These are phyloP conservation scores for Syritta pipiens DNA, from an alignment of 2,888 invertebrate species.

Conservation along the genomic window DNA sequence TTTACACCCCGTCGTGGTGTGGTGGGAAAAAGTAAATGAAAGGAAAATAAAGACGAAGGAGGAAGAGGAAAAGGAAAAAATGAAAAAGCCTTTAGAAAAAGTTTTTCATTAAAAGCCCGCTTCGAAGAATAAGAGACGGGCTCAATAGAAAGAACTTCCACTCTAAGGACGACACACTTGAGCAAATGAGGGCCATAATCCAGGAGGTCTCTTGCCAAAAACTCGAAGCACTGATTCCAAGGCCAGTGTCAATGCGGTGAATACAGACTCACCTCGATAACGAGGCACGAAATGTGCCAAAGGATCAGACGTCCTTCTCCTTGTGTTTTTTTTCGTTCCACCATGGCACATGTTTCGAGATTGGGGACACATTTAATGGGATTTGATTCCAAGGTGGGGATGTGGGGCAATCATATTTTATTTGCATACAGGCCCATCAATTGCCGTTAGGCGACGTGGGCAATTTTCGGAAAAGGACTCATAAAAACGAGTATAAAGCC, in stretches of 20 bases:
- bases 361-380: conserved; percentile 34
- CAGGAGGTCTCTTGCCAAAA: conserved; percentile 28
- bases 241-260: no score
- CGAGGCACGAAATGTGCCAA: conserved; percentile 29
- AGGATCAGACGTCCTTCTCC: conserved; percentile 26
- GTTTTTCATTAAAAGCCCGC: conserved; percentile 34
- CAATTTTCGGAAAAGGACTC: background rate
- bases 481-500: conserved; percentile 34
- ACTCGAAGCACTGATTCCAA: no score
- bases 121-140: background rate
- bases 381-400: conserved; percentile 7
- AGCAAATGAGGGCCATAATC: conserved; percentile 19
- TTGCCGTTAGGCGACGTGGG: conserved; percentile 23
- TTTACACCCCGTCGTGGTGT: no score
- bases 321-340: no score
- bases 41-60: no score
- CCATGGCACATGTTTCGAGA: conserved; percentile 41
- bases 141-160: background rate
- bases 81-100: background rate
- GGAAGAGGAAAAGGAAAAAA: no score
- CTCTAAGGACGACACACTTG: conserved; percentile 30
- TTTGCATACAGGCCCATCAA: conserved; percentile 37
- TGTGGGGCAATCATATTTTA: conserved; percentile 21
- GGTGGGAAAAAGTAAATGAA: no score
- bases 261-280: conserved; percentile 21